These are phyloP conservation scores for Apotomis turbidana DNA, from an alignment of 2,888 invertebrate genomes.

Conservation along the genomic window DNA sequence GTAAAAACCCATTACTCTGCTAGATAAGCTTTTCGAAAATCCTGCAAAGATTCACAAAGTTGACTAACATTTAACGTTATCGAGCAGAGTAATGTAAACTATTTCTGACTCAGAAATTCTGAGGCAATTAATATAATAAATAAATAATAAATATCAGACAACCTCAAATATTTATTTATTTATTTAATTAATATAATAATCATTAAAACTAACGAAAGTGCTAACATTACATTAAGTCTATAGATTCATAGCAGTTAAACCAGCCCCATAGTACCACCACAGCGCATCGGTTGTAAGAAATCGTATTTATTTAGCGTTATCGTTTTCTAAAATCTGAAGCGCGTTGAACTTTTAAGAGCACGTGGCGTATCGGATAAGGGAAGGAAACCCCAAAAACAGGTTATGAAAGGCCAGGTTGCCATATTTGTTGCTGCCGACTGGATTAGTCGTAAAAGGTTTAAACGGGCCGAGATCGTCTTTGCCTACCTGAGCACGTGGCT, in stretches of 20 bases:
- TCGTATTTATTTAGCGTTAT: conserved; percentile 8
- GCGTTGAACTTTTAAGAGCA: conserved; percentile 58
- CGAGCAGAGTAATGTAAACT: too few relatives aligned
- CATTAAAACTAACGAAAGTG: too few relatives aligned
- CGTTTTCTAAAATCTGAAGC: conserved; percentile 44
- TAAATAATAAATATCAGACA: too few relatives aligned
- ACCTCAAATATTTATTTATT: too few relatives aligned
- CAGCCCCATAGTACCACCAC: not conserved
- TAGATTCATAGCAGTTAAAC: not conserved
- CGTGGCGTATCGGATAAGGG: conserved; percentile 65
- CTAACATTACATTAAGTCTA: too few relatives aligned
- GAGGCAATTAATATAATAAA: too few relatives aligned
- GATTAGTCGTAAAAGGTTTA: conserved; percentile 83
- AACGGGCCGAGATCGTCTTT: conserved; percentile 75
- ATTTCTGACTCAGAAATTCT: too few relatives aligned
- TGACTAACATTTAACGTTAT: too few relatives aligned
- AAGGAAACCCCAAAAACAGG: conserved; percentile 83
- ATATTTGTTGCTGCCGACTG: conserved; percentile 78
- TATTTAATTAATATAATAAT: too few relatives aligned
- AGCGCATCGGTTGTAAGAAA: not conserved
- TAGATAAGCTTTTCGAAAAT: too few relatives aligned
- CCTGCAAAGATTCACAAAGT: too few relatives aligned
- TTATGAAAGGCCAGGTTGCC: conserved; percentile 80
- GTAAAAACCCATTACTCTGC: too few relatives aligned
- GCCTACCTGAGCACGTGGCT: conserved; percentile 71